phyloP scores from a whole-genome alignment of 1,140 invertebrate species.

The Tetramorium parvispinum region DNA sequence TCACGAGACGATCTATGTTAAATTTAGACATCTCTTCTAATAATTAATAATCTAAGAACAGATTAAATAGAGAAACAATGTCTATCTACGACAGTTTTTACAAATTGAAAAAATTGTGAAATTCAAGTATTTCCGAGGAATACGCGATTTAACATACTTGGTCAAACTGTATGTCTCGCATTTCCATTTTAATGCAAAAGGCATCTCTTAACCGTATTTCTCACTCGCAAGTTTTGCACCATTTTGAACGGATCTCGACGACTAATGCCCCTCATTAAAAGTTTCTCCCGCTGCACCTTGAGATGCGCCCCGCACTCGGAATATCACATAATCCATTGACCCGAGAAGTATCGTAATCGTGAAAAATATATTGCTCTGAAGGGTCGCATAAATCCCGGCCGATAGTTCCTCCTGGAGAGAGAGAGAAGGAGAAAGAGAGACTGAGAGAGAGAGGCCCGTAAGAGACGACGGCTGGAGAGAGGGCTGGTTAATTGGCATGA shows the following conservation, averaged over 20 bases:
- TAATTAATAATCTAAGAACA: background rate
- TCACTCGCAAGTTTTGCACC: conserved; percentile 49
- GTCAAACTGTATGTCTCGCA: conserved; percentile 14
- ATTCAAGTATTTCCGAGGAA: background rate
- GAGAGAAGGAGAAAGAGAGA: conserved; percentile 18
- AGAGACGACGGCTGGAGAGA: conserved; percentile 67
- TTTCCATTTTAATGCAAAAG: conserved; percentile 43
- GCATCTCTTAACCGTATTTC: conserved; percentile 32
- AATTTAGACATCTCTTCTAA: background rate
- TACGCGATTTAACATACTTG: conserved; percentile 16
- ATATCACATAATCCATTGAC: conserved; percentile 61
- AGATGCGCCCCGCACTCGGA: conserved; percentile 48
- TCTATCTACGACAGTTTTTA: background rate
- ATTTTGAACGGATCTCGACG: conserved; percentile 66
- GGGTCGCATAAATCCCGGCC: conserved; percentile 62
- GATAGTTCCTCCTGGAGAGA: conserved; percentile 17
- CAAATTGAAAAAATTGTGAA: background rate
- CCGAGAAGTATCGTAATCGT: conserved; percentile 64
- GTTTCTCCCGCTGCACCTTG: conserved; percentile 55
- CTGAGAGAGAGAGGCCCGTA: conserved; percentile 38
- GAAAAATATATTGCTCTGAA: conserved; percentile 66
- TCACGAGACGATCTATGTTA: background rate
- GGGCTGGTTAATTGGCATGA: conserved; percentile 83
- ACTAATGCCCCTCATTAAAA: conserved; percentile 61
- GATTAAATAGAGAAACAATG: background rate